Evolutionary conservation across 2,113 vertebrate species (phyloP).

Genomic region (Thunnus thynnus): DNA sequence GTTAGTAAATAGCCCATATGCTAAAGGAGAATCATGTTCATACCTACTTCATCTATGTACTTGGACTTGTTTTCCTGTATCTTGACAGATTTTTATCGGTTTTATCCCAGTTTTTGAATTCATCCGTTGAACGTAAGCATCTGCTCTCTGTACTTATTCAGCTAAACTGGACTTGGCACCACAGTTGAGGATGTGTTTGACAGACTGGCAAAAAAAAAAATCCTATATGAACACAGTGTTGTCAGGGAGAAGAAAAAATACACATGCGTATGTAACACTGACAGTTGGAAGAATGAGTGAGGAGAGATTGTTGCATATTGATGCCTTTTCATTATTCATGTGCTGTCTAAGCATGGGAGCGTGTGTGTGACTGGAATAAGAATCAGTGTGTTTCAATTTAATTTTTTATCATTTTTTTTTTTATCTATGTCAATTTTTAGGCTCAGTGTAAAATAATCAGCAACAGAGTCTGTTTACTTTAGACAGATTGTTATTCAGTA

Average conservation of each 20-base stretch:
- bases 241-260: neutral
- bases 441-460: neutral
- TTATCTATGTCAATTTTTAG: neutral
- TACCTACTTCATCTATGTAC: neutral
- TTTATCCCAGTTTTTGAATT: no score
- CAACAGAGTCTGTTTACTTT: neutral
- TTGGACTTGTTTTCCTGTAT: neutral
- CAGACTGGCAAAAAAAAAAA: conserved; percentile 20
- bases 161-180: neutral
- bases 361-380: conserved; percentile 56
- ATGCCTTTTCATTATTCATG: conserved; percentile 72
- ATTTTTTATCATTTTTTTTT: neutral
- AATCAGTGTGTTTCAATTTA: conserved; percentile 7
- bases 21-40: neutral
- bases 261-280: conserved; percentile 19
- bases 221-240: conserved; percentile 19
- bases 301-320: conserved; percentile 54
- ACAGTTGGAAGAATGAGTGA: conserved; percentile 30
- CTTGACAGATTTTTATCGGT: no score
- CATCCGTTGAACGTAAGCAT: no score
- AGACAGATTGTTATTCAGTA: neutral
- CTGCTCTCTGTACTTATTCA: no score
- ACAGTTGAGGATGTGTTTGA: conserved; percentile 6
- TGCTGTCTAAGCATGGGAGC: conserved; percentile 46
- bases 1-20: neutral